These are phyloP conservation scores for Sceliomorpha sp. DNA, from an alignment of 2,888 invertebrate species.

Conservation along the genomic window DNA sequence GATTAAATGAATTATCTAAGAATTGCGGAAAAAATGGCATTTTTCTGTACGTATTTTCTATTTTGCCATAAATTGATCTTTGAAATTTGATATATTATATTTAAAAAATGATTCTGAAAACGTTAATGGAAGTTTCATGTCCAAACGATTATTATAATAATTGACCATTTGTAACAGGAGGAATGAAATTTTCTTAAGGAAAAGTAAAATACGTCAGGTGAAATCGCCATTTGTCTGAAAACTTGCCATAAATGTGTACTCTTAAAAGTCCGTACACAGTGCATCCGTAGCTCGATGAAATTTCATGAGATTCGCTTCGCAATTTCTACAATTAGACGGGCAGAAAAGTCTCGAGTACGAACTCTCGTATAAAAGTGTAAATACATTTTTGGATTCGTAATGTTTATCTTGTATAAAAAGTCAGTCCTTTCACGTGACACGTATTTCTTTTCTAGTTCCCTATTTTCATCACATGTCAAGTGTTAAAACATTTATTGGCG, in stretches of 20 bases:
- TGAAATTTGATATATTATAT: too few species aligned
- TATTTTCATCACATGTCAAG: constrained; percentile 19
- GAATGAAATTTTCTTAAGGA: too few species aligned
- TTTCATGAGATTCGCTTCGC: constrained; percentile 21
- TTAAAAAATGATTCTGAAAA: too few species aligned
- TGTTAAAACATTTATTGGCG: constrained; percentile 25
- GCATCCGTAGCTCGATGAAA: constrained; percentile 8
- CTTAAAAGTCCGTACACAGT: not conserved
- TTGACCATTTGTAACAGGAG: too few species aligned
- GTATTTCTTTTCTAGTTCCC: constrained; percentile 14
- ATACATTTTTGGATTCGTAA: constrained; percentile 20
- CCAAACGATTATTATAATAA: too few species aligned
- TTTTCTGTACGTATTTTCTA: too few species aligned
- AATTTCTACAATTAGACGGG: constrained; percentile 10
- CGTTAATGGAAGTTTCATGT: too few species aligned
- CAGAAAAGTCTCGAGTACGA: constrained; percentile 28
- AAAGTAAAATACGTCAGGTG: too few species aligned
- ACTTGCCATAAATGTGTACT: constrained; percentile 3
- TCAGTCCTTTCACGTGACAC: constrained; percentile 25
- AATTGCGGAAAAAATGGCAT: too few species aligned
- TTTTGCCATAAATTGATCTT: too few species aligned
- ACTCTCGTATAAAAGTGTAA: constrained; percentile 27
- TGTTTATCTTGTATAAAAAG: constrained; percentile 26
- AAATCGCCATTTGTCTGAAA: too few species aligned
- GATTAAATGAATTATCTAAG: too few species aligned